phyloP scores from a whole-genome alignment of 2,797 vertebrate genomes.

The Philypnodon macrostomus region DNA sequence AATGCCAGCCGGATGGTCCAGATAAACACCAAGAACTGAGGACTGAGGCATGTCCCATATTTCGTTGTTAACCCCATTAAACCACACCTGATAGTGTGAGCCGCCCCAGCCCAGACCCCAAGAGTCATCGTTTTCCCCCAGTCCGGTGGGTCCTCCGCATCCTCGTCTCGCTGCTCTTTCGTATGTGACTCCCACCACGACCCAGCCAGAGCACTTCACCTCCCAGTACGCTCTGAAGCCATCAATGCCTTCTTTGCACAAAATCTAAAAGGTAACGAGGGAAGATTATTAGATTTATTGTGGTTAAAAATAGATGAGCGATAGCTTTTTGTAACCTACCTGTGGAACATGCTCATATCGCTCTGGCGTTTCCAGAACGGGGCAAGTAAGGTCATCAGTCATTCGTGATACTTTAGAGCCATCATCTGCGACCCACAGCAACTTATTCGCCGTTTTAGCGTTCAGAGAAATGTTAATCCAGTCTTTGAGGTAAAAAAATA shows the following conservation, averaged over 20 bases:
- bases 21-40: constrained; percentile 47
- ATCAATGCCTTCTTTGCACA: constrained; percentile 54
- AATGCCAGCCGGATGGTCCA: constrained; percentile 61
- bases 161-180: constrained; percentile 44
- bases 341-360: constrained; percentile 59
- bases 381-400: constrained; percentile 55
- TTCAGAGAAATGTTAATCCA: constrained; percentile 58
- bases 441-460: constrained; percentile 64
- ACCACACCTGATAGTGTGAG: constrained; percentile 59
- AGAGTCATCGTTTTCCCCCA: constrained; percentile 64
- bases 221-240: constrained; percentile 63
- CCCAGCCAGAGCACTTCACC: constrained; percentile 52
- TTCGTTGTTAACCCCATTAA: constrained; percentile 34
- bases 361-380: constrained; percentile 60
- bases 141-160: constrained; percentile 43
- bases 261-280: constrained; percentile 26
- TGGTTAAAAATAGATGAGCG: not conserved
- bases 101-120: constrained; percentile 66
- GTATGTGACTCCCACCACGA: constrained; percentile 38
- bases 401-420: constrained; percentile 54
- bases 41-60: constrained; percentile 41
- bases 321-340: constrained; percentile 21
- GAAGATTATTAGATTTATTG: not conserved
- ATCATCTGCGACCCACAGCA: constrained; percentile 59
- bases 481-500: constrained; percentile 23